These are phyloP conservation scores for Drosophila anomelani DNA, from an alignment of 2,888 invertebrate species.

Conservation along the genomic window DNA sequence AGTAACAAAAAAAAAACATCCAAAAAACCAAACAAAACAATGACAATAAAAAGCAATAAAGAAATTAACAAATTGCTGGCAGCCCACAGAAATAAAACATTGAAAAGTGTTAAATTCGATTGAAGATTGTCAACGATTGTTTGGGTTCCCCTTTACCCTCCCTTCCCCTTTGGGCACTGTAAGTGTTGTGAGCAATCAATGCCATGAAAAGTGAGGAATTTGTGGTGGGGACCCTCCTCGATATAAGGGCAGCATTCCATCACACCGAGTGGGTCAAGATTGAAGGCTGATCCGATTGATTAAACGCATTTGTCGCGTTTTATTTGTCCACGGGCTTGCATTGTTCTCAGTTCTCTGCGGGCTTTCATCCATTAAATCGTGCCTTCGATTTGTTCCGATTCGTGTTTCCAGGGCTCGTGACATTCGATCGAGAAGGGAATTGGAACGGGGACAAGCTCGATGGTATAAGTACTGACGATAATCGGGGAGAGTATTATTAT, in stretches of 20 bases:
- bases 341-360: constrained; percentile 21
- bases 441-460: constrained; percentile 35
- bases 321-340: constrained; percentile 21
- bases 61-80: constrained; percentile 78
- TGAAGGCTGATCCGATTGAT: constrained; percentile 74
- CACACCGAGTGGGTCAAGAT: constrained; percentile 71
- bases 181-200: constrained; percentile 40
- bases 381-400: constrained; percentile 49
- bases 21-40: constrained; percentile 46
- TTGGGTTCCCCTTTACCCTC: background rate
- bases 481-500: constrained; percentile 7
- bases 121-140: constrained; percentile 71
- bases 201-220: constrained; percentile 27
- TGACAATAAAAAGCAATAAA: constrained; percentile 79
- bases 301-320: constrained; percentile 50
- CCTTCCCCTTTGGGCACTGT: background rate
- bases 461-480: constrained; percentile 5
- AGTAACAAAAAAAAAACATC: constrained; percentile 33
- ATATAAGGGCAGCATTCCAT: constrained; percentile 43
- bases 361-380: constrained; percentile 60
- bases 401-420: constrained; percentile 56
- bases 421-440: constrained; percentile 54
- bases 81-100: constrained; percentile 7
- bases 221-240: constrained; percentile 5
- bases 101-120: constrained; percentile 71